Evolutionary conservation across 2,113 vertebrate genomes (phyloP).

Genomic region (Eonycteris spelaea): DNA sequence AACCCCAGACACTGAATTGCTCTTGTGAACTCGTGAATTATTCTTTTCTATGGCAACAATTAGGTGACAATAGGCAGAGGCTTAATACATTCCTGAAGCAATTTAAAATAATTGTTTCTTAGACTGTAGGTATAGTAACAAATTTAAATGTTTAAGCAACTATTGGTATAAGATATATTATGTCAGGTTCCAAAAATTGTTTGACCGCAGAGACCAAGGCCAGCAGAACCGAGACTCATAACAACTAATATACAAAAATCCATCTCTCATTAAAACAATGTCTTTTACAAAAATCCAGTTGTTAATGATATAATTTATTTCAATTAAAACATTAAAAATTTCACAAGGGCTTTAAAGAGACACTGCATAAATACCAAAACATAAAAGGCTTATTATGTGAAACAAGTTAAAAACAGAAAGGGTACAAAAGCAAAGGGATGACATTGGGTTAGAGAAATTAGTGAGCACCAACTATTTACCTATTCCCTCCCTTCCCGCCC

Average conservation of each 20-base stretch:
- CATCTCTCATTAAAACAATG: neutral
- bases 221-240: neutral
- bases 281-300: slow-evolving; percentile 20
- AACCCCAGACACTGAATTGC: neutral
- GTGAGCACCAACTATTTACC: neutral
- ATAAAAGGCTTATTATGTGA: neutral
- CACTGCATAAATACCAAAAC: neutral
- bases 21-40: neutral
- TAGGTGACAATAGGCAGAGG: neutral
- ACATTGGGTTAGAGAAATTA: neutral
- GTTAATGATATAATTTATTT: slow-evolving; percentile 5
- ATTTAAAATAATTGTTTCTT: slow-evolving; percentile 9
- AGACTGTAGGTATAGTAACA: neutral
- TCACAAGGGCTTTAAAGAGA: slow-evolving; percentile 22
- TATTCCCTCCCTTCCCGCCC: neutral
- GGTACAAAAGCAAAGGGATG: neutral
- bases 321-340: slow-evolving; percentile 27
- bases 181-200: neutral
- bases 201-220: neutral
- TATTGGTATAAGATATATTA: neutral
- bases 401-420: neutral
- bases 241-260: neutral
- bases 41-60: neutral
- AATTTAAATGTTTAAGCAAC: slow-evolving; percentile 19
- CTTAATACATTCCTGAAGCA: neutral